These are phyloP conservation scores for Orthosia gothica DNA, from an alignment of 2,888 invertebrate genomes.

Conservation along the genomic window DNA sequence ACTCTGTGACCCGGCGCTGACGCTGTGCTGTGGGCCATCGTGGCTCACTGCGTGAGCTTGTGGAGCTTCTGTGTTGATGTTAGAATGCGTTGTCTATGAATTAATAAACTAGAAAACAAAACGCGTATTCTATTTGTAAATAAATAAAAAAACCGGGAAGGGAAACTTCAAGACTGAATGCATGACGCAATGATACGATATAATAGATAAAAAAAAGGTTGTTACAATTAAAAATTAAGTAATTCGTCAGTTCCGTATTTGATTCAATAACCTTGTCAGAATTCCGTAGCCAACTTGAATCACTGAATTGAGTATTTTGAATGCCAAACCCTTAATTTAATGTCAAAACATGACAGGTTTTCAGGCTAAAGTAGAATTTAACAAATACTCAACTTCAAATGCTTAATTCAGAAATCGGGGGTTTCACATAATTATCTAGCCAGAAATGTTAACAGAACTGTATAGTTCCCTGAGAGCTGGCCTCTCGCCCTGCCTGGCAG, in stretches of 20 bases:
- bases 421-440: not conserved
- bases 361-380: too few relatives aligned
- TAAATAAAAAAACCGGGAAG: not conserved
- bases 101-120: not conserved
- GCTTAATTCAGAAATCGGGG: too few relatives aligned
- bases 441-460: not conserved
- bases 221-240: not conserved
- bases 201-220: too few relatives aligned
- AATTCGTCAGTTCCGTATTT: constrained; percentile 16
- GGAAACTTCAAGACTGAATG: not conserved
- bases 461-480: not conserved
- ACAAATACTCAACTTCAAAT: too few relatives aligned
- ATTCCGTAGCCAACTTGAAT: constrained; percentile 3
- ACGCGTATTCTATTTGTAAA: not conserved
- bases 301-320: too few relatives aligned
- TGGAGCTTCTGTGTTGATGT: not conserved
- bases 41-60: not conserved
- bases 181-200: constrained; percentile 12
- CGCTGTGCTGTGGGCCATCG: not conserved
- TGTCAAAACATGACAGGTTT: too few relatives aligned
- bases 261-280: constrained; percentile 1
- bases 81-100: not conserved
- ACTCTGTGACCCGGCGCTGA: constrained; percentile 13
- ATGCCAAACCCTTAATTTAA: too few relatives aligned
- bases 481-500: not conserved